Percentiles rank a stretch among this genome's conserved stretches.
These are phyloP conservation scores for Zosterops borbonicus DNA, from an alignment of 2,113 vertebrate genomes.

Conservation along the genomic window DNA sequence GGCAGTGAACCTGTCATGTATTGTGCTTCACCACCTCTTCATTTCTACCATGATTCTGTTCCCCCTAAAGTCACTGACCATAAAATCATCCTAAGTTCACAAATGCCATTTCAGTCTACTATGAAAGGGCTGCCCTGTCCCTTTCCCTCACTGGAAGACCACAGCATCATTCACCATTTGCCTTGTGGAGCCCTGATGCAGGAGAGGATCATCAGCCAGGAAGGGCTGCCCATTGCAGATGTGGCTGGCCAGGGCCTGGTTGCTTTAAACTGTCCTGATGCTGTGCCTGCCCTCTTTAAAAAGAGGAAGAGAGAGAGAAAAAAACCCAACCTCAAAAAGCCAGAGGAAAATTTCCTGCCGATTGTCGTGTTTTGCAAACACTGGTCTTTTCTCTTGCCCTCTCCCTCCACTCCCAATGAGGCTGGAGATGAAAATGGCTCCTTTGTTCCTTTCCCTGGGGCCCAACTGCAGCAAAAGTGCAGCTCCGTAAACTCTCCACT, in stretches of 20 bases:
- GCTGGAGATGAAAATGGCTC: constrained; percentile 63
- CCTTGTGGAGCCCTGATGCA: rapidly evolving
- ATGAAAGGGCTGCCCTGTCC: not conserved
- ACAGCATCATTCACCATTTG: rapidly evolving
- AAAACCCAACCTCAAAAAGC: not conserved
- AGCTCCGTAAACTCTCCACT: constrained; percentile 3
- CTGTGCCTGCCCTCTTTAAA: not conserved
- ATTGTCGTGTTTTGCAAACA: constrained; percentile 43
- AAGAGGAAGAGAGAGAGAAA: not conserved
- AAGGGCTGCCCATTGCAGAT: not conserved
- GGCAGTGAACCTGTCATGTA: not conserved
- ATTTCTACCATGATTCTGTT: not conserved
- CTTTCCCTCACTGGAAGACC: not conserved
- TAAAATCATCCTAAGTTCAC: not conserved
- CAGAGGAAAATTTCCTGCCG: constrained; percentile 22
- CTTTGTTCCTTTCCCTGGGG: constrained; percentile 66
- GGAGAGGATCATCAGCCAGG: not conserved
- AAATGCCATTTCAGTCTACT: not conserved
- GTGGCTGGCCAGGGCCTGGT: not conserved
- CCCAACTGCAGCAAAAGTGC: constrained; percentile 44
- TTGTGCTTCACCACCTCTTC: not conserved
- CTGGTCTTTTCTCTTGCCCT: constrained; percentile 26
- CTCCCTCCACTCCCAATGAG: not conserved
- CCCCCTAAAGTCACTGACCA: not conserved
- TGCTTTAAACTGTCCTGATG: not conserved